Percentiles rank a stretch among this genome's conserved stretches.
Evolutionary conservation across 1,140 invertebrate species (phyloP).

Genomic region (Artemia franciscana): DNA sequence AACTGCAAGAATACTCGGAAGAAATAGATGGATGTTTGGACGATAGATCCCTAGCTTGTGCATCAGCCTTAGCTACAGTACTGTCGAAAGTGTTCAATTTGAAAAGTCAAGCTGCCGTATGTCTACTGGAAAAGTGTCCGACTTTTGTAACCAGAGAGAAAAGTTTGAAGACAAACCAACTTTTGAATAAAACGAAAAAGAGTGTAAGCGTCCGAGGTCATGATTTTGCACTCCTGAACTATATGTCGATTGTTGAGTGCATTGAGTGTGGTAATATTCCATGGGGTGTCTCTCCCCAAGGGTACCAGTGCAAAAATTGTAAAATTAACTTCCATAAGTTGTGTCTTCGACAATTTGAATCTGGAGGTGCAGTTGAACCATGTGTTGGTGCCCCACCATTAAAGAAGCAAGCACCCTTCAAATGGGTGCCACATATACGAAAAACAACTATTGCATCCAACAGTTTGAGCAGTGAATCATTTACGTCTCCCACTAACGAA

Average conservation of each 20-base stretch:
- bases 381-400: neutral
- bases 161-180: conserved; percentile 40
- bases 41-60: conserved; percentile 39
- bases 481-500: too few species aligned
- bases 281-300: conserved; percentile 80
- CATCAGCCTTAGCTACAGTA: conserved; percentile 51
- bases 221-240: conserved; percentile 64
- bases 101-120: conserved; percentile 26
- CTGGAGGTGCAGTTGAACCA: neutral
- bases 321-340: conserved; percentile 62
- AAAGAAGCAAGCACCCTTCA: too few species aligned
- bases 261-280: conserved; percentile 77
- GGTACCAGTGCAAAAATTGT: conserved; percentile 79
- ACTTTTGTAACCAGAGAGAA: conserved; percentile 66
- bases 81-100: conserved; percentile 43
- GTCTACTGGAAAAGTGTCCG: conserved; percentile 36
- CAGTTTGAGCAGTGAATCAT: too few species aligned
- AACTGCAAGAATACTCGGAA: conserved; percentile 43
- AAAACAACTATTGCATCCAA: too few species aligned
- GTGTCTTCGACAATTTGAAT: conserved; percentile 57
- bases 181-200: conserved; percentile 41
- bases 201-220: conserved; percentile 54
- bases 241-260: conserved; percentile 68
- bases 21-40: conserved; percentile 22
- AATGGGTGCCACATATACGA: too few species aligned